Percentiles rank a stretch among this genome's conserved stretches.
Evolutionary conservation across 2,888 invertebrate genomes (phyloP).

Genomic region (Sinhomidia bicolor): DNA sequence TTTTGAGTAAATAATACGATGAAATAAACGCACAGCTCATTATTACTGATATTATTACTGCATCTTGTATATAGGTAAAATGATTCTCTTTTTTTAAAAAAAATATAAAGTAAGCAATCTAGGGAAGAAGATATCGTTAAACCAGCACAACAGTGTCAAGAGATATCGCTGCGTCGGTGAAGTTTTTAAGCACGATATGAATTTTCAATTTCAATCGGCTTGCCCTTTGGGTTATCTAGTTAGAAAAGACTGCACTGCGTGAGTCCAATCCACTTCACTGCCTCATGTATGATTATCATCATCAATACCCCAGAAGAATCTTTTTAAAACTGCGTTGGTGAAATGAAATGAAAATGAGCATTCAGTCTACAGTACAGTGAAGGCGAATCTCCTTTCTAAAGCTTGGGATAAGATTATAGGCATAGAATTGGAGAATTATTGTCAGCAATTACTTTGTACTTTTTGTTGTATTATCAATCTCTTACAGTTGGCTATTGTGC

Average conservation of each 20-base stretch:
- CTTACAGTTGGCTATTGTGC: too few relatives aligned
- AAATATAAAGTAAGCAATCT: not conserved
- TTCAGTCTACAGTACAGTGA: too few relatives aligned
- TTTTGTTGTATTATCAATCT: too few relatives aligned
- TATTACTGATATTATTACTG: not conserved
- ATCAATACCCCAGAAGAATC: conserved; percentile 7
- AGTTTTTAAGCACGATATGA: conserved; percentile 59
- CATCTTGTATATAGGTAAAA: not conserved
- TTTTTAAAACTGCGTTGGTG: conserved; percentile 46
- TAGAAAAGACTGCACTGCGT: conserved; percentile 58
- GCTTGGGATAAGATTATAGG: too few relatives aligned
- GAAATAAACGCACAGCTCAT: conserved; percentile 9
- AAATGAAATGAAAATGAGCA: too few relatives aligned
- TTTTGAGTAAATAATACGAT: conserved; percentile 12
- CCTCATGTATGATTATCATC: conserved; percentile 41
- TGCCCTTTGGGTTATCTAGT: conserved; percentile 69
- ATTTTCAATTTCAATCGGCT: conserved; percentile 69
- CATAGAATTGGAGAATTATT: too few relatives aligned
- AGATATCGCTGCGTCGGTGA: conserved; percentile 46
- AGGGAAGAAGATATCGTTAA: not conserved
- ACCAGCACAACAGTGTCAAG: conserved; percentile 43
- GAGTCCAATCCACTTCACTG: conserved; percentile 64
- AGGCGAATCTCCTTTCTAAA: too few relatives aligned
- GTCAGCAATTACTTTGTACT: too few relatives aligned
- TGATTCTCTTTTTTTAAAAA: too few relatives aligned